Conservation (phyloP, 2,797 vertebrate genomes). For the Octomys mimax region DNA sequence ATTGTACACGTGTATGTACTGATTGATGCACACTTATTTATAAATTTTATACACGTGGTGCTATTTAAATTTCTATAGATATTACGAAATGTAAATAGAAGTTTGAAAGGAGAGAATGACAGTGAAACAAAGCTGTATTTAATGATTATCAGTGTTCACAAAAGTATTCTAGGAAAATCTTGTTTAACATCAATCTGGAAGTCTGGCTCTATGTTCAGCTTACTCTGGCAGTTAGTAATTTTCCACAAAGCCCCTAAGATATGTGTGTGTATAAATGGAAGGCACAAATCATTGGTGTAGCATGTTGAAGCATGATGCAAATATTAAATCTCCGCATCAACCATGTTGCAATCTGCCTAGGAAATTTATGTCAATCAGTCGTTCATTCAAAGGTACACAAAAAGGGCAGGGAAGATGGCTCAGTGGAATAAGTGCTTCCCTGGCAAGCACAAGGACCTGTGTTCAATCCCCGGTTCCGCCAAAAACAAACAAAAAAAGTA, state of each 20-base stretch:
- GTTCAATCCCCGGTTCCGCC: no score
- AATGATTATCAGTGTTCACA: background rate
- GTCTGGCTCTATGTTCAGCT: background rate
- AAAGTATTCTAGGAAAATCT: conserved; percentile 38
- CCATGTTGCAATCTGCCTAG: background rate
- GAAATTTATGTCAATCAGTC: conserved; percentile 6
- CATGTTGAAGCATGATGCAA: background rate
- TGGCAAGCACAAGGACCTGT: no score
- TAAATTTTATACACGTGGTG: background rate
- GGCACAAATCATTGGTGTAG: background rate
- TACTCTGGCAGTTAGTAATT: background rate
- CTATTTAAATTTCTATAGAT: conserved; percentile 39
- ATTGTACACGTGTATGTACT: background rate
- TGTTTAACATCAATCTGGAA: conserved; percentile 34
- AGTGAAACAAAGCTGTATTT: background rate
- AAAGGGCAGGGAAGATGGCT: background rate
- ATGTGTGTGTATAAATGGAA: background rate
- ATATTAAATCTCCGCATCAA: background rate
- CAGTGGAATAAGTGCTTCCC: no score
- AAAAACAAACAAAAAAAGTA: no score
- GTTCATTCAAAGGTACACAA: background rate
- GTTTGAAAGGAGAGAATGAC: background rate
- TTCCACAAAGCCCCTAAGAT: background rate
- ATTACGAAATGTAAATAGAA: conserved; percentile 29
- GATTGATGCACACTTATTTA: background rate